phyloP scores from a whole-genome alignment of 2,113 vertebrate genomes.

The Dryoscopus gambensis region DNA sequence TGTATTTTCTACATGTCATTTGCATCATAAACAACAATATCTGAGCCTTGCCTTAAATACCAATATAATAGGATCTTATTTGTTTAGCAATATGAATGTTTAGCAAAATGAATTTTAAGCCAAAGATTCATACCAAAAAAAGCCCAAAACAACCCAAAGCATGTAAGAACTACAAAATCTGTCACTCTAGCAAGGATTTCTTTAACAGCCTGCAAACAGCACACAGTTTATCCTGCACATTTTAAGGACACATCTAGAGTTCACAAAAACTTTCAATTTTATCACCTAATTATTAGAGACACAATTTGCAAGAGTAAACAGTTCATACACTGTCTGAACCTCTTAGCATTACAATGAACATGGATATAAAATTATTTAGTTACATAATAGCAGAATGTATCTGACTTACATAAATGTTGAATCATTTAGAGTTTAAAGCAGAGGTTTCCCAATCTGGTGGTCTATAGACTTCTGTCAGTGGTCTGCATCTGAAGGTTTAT shows the following conservation, averaged over 20 bases:
- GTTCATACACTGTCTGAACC: not conserved
- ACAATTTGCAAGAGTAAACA: not conserved
- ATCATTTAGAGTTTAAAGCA: not conserved
- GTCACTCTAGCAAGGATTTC: not conserved
- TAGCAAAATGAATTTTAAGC: not conserved
- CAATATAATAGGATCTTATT: not conserved
- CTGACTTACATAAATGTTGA: conserved; percentile 24
- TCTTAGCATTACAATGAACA: not conserved
- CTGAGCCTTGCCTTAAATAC: not conserved
- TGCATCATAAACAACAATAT: not conserved
- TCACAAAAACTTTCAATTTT: not conserved
- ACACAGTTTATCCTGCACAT: not conserved
- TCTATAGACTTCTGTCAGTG: not conserved
- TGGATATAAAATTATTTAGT: not conserved
- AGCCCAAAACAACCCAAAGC: not conserved
- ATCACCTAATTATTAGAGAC: not conserved
- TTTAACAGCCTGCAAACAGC: not conserved
- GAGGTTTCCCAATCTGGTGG: not conserved
- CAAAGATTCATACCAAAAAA: not conserved
- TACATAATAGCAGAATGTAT: not conserved
- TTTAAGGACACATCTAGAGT: not conserved
- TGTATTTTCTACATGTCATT: not conserved
- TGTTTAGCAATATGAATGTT: not conserved
- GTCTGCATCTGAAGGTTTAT: not conserved
- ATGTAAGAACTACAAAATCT: not conserved